Evolutionary conservation across 2,797 vertebrate species (phyloP).

Genomic region (Enteromius afrohamiltoni): DNA sequence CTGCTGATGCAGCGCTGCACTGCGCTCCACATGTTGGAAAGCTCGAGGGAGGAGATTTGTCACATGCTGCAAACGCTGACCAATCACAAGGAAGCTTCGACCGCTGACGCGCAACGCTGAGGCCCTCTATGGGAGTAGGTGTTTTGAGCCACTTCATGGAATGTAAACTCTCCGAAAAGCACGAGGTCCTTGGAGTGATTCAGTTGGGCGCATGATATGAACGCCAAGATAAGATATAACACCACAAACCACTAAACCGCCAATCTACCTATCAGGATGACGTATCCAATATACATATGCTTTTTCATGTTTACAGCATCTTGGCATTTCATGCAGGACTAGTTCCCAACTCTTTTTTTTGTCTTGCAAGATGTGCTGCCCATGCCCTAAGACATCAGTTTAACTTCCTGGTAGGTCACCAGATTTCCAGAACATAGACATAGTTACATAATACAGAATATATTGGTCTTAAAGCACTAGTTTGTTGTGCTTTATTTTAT

Average conservation of each 20-base stretch:
- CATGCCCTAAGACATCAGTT: not conserved
- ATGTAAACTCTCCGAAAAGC: not conserved
- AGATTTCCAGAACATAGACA: not conserved
- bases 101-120: not conserved
- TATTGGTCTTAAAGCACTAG: not conserved
- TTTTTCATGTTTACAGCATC: not conserved
- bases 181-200: not conserved
- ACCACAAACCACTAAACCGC: not conserved
- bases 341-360: not conserved
- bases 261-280: not conserved
- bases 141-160: slow-evolving; percentile 16
- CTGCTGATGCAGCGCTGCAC: not conserved
- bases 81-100: not conserved
- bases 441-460: not conserved
- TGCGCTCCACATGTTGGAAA: not conserved
- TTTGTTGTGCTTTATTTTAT: not conserved
- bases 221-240: not conserved
- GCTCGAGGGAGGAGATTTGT: slow-evolving; percentile 11
- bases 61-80: not conserved
- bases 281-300: not conserved
- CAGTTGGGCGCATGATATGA: not conserved
- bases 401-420: not conserved
- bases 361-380: not conserved
- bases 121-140: not conserved
- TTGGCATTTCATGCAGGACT: not conserved